Base-by-base conservation (phyloP, 2,888 invertebrate genomes). In the Drosophila falleni region DNA sequence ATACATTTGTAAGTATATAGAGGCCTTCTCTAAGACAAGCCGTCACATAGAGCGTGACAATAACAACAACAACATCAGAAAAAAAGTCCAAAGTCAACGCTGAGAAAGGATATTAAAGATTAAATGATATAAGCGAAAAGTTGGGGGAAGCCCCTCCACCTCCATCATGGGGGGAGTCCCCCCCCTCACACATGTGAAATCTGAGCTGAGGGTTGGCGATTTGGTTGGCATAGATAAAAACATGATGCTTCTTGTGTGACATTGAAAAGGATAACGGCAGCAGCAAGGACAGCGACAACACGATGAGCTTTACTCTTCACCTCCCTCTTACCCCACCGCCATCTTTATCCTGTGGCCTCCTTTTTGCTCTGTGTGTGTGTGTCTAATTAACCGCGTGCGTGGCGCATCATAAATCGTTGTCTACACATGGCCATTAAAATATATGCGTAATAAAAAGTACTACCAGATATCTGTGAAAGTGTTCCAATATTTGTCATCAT, bases 61-160 rank as follows among this genome's bases (percentile, higher is more conserved):
- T 74, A 75, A 69, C 65, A 73, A 64, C 61, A 80, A 75, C 65
- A 73, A 60, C 61, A 80, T n/a, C 19, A 31, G 19, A 37, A 44
- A 44, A 56, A 84, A 86, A 83, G 78, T 87, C 80, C 77, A 85
- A 87, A 90, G 85, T 89, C 81, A 85, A 85, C 83, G 77, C 88
- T 66, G 74, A 84, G 87, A 87, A 88, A 87, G 83, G 89, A 87
- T 87, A 88, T 87, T 87, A 89, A 87, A 87, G 87, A 87, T 87
- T 87, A 89, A 87, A 86, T 83, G 84, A 89, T 86, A 89, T 86
- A 89, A 89, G 89, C 81, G 78, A 69, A 82, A 71, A 72, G 69
- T 76, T 75, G 74, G 71, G 66, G 79, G 31, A 60, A 23, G 15
- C 44, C 55, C 55, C 55, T 29, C 41, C 29, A 13, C 13, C 31